Conservation (phyloP, 2,797 vertebrate genomes). For the Tiaroga cobitis region DNA sequence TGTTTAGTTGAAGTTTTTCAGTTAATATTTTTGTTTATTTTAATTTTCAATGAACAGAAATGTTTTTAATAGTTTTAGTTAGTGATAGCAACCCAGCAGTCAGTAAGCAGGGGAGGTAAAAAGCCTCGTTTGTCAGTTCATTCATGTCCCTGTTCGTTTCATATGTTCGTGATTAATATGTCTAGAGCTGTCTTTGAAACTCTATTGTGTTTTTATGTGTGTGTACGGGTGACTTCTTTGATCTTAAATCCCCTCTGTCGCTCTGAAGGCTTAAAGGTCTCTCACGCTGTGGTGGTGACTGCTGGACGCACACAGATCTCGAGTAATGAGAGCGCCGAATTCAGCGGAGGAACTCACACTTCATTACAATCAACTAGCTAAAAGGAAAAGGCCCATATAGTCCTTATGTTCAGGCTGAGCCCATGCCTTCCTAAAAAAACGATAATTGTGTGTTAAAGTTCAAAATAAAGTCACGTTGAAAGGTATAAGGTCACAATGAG, state of each 20-base stretch:
- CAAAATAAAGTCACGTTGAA: slow-evolving; percentile 1
- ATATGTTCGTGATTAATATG: background rate
- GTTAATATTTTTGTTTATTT: background rate
- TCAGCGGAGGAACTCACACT: slow-evolving; percentile 35
- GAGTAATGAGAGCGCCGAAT: slow-evolving; percentile 41
- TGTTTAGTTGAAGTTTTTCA: background rate
- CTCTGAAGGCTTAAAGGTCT: slow-evolving; percentile 41
- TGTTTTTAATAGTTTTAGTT: background rate
- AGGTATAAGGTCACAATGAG: background rate
- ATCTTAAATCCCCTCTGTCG: slow-evolving; percentile 48
- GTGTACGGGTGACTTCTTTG: slow-evolving; percentile 36
- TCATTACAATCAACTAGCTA: slow-evolving; percentile 33
- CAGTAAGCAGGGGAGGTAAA: background rate
- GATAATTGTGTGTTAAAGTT: background rate
- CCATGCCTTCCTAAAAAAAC: slow-evolving; percentile 26
- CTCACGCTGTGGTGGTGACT: slow-evolving; percentile 38
- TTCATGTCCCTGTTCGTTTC: background rate
- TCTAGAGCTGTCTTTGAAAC: slow-evolving; percentile 6
- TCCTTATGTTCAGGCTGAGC: slow-evolving; percentile 13
- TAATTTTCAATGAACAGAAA: background rate
- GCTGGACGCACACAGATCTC: slow-evolving; percentile 33
- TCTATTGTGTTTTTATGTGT: slow-evolving; percentile 20
- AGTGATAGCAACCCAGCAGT: background rate
- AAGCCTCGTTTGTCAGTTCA: background rate
- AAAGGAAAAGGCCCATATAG: slow-evolving; percentile 21